Evolutionary conservation across 2,113 vertebrate genomes (phyloP).

Genomic region (Amblyornis subalaris): DNA sequence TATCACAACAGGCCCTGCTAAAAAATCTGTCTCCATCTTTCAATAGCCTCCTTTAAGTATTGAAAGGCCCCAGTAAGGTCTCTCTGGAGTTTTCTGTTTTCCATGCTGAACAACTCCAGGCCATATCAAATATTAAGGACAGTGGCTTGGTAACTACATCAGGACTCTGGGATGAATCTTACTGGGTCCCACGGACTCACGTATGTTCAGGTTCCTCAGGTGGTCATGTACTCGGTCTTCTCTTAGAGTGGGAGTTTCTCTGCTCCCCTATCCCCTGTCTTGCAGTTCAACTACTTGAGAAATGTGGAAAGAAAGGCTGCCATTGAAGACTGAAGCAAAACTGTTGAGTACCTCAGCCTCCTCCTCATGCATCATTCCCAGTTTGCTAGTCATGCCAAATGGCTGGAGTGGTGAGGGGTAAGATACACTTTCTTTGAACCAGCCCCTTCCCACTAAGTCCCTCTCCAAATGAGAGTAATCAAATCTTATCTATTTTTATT

Average conservation of each 20-base stretch:
- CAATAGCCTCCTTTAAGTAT: neutral
- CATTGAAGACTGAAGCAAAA: neutral
- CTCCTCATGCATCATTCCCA: rapidly evolving
- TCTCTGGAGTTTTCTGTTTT: neutral
- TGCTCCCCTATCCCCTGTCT: neutral
- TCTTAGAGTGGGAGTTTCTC: neutral
- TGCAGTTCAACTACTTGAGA: rapidly evolving
- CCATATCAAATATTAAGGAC: neutral
- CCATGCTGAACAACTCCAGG: neutral
- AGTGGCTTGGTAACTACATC: neutral
- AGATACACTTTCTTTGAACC: neutral
- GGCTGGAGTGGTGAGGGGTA: rapidly evolving
- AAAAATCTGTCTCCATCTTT: neutral
- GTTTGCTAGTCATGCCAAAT: neutral
- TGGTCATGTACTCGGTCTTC: neutral
- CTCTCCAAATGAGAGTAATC: neutral
- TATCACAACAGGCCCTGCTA: neutral
- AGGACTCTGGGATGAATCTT: neutral
- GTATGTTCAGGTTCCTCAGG: neutral
- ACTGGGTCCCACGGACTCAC: rapidly evolving
- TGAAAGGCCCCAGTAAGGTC: rapidly evolving
- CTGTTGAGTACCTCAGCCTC: neutral
- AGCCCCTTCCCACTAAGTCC: neutral
- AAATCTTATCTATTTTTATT: neutral
- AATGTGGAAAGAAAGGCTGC: neutral